Percentiles rank a stretch among this genome's conserved stretches.
phyloP scores from a whole-genome alignment of 2,797 vertebrate genomes.

The Sebastes vulpes region DNA sequence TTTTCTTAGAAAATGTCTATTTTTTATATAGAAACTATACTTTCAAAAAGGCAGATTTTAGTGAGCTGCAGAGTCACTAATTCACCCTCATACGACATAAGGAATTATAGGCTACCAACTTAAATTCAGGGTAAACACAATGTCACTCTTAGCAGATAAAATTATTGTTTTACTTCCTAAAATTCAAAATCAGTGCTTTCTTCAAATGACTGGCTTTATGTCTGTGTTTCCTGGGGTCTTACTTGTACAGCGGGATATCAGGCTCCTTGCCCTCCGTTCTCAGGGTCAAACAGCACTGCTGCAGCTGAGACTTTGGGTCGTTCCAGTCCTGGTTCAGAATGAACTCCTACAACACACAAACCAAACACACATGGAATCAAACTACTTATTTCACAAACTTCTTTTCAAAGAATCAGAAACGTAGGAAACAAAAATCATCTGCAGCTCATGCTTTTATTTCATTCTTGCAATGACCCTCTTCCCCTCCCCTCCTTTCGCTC shows the following conservation, averaged over 20 bases:
- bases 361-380: not conserved
- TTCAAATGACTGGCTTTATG: not conserved
- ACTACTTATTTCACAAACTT: not conserved
- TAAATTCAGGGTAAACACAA: not conserved
- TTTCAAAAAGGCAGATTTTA: not conserved
- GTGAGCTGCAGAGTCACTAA: not conserved
- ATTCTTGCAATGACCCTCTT: slow-evolving; percentile 38
- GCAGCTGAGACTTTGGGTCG: slow-evolving; percentile 99
- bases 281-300: slow-evolving; percentile 97
- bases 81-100: no score
- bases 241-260: slow-evolving; percentile 99
- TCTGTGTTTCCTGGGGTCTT: slow-evolving; percentile 61
- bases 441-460: slow-evolving; percentile 68
- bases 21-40: no score
- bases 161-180: no score
- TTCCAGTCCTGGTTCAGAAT: slow-evolving; percentile 99
- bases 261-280: slow-evolving; percentile 98
- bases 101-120: not conserved
- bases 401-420: slow-evolving; percentile 4
- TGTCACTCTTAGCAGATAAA: not conserved
- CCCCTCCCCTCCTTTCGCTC: slow-evolving; percentile 10
- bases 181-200: not conserved
- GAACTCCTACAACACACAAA: slow-evolving; percentile 90
- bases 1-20: no score
- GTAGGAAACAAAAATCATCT: not conserved